Conservation (phyloP, 2,888 invertebrate species). For the Deilephila porcellus region DNA sequence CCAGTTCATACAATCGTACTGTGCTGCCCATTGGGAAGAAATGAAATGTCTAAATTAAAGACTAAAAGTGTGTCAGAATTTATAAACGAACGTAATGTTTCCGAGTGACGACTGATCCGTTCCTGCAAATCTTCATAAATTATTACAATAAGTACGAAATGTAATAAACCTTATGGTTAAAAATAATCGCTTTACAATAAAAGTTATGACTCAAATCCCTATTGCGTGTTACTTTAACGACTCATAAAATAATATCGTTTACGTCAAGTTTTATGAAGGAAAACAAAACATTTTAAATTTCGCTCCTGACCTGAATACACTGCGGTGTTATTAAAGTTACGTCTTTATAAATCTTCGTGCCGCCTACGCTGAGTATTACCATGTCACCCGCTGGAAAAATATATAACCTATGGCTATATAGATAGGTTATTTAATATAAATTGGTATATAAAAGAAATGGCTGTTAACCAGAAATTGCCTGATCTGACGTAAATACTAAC, state of each 20-base stretch:
- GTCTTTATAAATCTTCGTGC: conserved; percentile 1
- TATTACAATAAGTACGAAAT: neutral
- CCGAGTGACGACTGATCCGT: neutral
- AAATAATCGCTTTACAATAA: conserved; percentile 36
- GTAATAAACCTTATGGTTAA: conserved; percentile 10
- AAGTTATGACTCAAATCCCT: conserved; percentile 53
- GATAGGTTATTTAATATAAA: no score
- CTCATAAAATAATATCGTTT: conserved; percentile 64
- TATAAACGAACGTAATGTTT: neutral
- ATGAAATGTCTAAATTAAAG: no score
- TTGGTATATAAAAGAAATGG: no score
- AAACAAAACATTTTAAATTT: conserved; percentile 61
- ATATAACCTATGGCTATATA: neutral
- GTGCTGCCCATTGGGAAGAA: no score
- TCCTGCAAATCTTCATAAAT: neutral
- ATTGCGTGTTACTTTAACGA: conserved; percentile 69
- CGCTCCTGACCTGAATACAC: conserved; percentile 67
- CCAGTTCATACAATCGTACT: no score
- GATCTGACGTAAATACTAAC: no score
- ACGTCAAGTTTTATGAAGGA: conserved; percentile 49
- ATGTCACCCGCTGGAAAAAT: neutral
- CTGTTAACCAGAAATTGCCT: no score
- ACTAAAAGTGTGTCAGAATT: neutral
- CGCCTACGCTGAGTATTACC: neutral
- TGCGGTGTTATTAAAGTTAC: conserved; percentile 14